phyloP scores from a whole-genome alignment of 2,797 vertebrate genomes.

The Sebastes baramenuke region DNA sequence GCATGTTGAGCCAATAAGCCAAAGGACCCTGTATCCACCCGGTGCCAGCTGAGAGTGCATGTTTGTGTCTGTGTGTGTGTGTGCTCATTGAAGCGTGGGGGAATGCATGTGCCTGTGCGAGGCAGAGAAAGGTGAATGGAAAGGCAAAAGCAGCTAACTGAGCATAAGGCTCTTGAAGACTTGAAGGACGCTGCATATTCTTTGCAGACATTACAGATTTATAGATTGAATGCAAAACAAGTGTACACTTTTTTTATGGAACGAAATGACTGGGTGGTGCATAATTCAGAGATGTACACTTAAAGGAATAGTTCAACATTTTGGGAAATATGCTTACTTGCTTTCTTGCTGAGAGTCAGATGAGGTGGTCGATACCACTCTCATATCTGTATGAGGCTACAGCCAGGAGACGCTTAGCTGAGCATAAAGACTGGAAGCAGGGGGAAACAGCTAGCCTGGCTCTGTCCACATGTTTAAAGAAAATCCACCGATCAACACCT shows the following conservation, averaged over 20 bases:
- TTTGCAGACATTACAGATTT: slow-evolving; percentile 7
- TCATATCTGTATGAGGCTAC: neutral
- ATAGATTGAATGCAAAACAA: neutral
- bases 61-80: neutral
- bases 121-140: slow-evolving; percentile 9
- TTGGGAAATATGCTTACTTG: neutral
- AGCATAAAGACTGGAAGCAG: neutral
- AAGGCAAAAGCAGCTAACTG: slow-evolving; percentile 1
- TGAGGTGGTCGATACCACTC: neutral
- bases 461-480: neutral
- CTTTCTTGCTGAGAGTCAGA: neutral
- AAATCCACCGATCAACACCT: neutral
- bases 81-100: neutral
- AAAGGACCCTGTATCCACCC: slow-evolving; percentile 18
- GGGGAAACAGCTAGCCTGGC: neutral
- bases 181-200: neutral
- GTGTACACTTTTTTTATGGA: neutral
- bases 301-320: neutral
- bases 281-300: neutral
- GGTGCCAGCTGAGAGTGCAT: slow-evolving; percentile 9
- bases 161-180: neutral
- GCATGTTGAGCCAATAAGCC: slow-evolving; percentile 37
- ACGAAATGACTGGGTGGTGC: neutral
- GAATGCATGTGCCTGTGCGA: neutral
- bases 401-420: neutral